Conservation (phyloP, 2,888 invertebrate species). For the Drosophila kuntzei region DNA sequence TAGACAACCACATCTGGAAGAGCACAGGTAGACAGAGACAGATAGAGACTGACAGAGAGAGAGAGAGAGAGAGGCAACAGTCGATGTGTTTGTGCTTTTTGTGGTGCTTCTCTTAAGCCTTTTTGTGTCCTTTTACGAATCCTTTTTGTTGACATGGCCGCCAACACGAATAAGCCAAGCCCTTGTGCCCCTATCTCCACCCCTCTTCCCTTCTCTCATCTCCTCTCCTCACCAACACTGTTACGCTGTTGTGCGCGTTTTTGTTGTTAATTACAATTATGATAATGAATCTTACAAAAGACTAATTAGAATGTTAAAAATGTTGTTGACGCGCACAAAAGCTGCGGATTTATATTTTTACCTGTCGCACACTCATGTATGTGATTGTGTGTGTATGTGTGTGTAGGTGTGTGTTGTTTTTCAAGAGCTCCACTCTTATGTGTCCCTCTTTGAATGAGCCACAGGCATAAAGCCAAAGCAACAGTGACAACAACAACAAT, state of each 20-base stretch:
- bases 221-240: neutral
- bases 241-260: constrained; percentile 42
- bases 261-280: constrained; percentile 80
- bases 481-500: constrained; percentile 34
- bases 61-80: constrained; percentile 17
- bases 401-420: constrained; percentile 34
- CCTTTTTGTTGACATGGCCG: constrained; percentile 61
- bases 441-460: constrained; percentile 42
- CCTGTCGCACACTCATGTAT: constrained; percentile 45
- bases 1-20: constrained; percentile 37
- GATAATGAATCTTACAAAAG: constrained; percentile 81
- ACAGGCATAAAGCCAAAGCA: constrained; percentile 38
- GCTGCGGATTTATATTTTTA: constrained; percentile 57
- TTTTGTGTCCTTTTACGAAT: constrained; percentile 30
- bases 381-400: constrained; percentile 7
- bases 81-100: constrained; percentile 11
- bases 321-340: constrained; percentile 66
- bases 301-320: constrained; percentile 80
- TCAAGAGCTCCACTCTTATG: constrained; percentile 60
- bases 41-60: neutral
- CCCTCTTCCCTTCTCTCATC: neutral
- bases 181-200: constrained; percentile 3
- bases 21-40: neutral
- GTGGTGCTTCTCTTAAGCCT: constrained; percentile 17
- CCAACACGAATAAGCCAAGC: constrained; percentile 31